Evolutionary conservation across 2,888 invertebrate species (phyloP).

Genomic region (Fabriciana adippe): DNA sequence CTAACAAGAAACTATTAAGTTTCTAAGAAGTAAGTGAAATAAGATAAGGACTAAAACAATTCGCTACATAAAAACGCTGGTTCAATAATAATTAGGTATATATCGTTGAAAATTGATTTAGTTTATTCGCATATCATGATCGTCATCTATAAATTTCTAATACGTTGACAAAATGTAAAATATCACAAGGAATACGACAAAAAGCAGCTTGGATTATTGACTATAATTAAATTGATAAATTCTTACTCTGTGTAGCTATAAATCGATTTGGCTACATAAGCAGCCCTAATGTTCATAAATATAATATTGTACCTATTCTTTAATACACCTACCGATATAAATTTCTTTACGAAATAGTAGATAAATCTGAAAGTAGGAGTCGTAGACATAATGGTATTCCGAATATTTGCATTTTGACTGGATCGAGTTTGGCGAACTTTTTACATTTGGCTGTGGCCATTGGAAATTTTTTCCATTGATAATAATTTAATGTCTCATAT

Average conservation of each 20-base stretch:
- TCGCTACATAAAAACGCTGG: too few relatives aligned
- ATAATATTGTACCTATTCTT: background rate
- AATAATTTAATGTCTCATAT: constrained; percentile 29
- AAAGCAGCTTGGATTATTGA: too few relatives aligned
- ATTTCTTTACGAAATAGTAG: constrained; percentile 17
- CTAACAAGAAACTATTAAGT: too few relatives aligned
- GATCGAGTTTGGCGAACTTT: constrained; percentile 62
- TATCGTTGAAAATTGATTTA: too few relatives aligned
- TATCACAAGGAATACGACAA: too few relatives aligned
- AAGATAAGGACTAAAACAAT: too few relatives aligned
- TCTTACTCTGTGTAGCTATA: background rate
- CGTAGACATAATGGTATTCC: constrained; percentile 17
- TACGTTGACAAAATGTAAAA: too few relatives aligned
- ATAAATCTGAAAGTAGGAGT: constrained; percentile 22
- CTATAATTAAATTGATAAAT: too few relatives aligned
- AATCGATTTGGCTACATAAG: background rate
- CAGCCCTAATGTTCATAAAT: background rate
- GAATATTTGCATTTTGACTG: constrained; percentile 64
- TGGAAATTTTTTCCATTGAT: constrained; percentile 53
- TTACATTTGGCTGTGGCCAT: constrained; percentile 60
- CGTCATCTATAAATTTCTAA: too few relatives aligned
- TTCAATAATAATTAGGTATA: too few relatives aligned
- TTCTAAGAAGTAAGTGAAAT: too few relatives aligned
- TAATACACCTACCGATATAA: background rate
- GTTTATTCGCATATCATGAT: too few relatives aligned